These are phyloP conservation scores for Drosophila atroscutellata DNA, from an alignment of 2,888 invertebrate genomes.

Conservation along the genomic window DNA sequence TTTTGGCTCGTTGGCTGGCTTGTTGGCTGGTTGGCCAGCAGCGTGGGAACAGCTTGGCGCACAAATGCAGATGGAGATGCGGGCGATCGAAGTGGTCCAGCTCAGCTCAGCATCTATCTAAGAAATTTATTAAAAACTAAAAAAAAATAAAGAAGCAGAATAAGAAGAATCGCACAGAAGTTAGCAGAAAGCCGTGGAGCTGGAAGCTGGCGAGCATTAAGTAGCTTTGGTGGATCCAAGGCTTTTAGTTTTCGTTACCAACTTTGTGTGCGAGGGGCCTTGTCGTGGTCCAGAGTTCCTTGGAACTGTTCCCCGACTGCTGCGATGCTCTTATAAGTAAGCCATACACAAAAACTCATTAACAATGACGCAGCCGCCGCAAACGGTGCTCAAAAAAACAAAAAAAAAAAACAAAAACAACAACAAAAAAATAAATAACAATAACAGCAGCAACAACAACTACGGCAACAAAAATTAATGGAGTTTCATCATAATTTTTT, in stretches of 20 bases:
- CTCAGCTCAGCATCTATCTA: constrained; percentile 33
- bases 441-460: constrained; percentile 37
- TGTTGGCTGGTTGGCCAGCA: constrained; percentile 40
- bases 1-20: constrained; percentile 46
- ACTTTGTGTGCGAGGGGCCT: constrained; percentile 67
- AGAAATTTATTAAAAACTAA: constrained; percentile 68
- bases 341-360: constrained; percentile 81
- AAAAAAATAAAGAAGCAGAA: constrained; percentile 4
- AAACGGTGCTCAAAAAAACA: constrained; percentile 47
- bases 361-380: constrained; percentile 70
- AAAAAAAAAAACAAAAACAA: constrained; percentile 36
- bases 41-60: constrained; percentile 73
- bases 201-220: constrained; percentile 32
- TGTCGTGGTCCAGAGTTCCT: constrained; percentile 62
- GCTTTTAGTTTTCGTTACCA: constrained; percentile 39
- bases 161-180: constrained; percentile 37
- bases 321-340: constrained; percentile 66
- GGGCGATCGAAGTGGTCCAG: constrained; percentile 27
- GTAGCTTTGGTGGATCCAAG: constrained; percentile 23
- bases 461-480: constrained; percentile 74
- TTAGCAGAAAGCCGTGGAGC: constrained; percentile 15
- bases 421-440: constrained; percentile 22
- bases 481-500: constrained; percentile 80
- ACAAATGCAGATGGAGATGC: constrained; percentile 14
- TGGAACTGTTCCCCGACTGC: constrained; percentile 68